Evolutionary conservation across 2,888 invertebrate species (phyloP).

Genomic region (Lepidonotus clava): DNA sequence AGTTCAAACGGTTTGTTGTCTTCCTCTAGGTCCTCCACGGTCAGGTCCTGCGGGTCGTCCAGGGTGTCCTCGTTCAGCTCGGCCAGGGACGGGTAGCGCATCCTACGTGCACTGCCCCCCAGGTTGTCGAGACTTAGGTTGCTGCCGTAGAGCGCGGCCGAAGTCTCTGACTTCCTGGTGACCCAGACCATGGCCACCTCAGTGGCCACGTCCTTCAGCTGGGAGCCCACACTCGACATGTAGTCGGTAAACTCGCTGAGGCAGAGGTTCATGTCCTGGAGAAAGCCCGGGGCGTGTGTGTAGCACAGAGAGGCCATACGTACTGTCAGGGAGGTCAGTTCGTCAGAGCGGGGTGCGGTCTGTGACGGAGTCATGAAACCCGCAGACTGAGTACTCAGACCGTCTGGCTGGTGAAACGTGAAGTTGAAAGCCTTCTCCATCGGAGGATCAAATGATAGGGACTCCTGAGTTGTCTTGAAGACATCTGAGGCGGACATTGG

Average conservation of each 20-base stretch:
- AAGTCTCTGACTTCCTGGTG: conserved; percentile 62
- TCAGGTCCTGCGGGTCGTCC: background rate
- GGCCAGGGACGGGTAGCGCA: background rate
- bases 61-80: conserved; percentile 16
- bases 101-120: conserved; percentile 21
- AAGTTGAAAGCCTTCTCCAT: conserved; percentile 62
- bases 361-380: background rate
- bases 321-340: conserved; percentile 71
- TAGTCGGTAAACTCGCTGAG: conserved; percentile 95
- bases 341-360: background rate
- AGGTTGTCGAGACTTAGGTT: conserved; percentile 60
- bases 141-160: conserved; percentile 66
- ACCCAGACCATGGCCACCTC: conserved; percentile 94
- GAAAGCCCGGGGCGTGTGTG: conserved; percentile 93
- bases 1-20: conserved; percentile 27
- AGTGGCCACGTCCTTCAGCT: conserved; percentile 93
- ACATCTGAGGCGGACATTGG: conserved; percentile 29
- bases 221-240: conserved; percentile 89
- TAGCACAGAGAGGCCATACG: conserved; percentile 95
- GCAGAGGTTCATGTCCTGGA: conserved; percentile 92
- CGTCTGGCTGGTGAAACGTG: conserved; percentile 35
- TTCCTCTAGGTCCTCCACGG: background rate
- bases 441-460: conserved; percentile 10
- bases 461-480: conserved; percentile 53
- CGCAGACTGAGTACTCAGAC: background rate